Evolutionary conservation across 2,888 invertebrate species (phyloP).

Genomic region (Antitype chi): DNA sequence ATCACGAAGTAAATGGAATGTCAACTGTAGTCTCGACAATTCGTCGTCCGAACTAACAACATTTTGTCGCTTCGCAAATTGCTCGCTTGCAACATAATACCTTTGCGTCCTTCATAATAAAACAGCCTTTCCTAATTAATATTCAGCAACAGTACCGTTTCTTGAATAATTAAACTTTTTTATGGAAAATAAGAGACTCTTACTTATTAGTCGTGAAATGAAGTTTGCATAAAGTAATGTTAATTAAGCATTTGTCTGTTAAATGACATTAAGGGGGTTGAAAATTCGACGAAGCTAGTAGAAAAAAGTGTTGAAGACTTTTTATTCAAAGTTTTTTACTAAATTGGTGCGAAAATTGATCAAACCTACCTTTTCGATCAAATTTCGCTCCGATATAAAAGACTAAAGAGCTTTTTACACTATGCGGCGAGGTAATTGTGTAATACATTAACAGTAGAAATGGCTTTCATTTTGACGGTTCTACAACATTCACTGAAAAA

Average conservation of each 20-base stretch:
- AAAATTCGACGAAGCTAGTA: background rate
- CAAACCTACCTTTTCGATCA: background rate
- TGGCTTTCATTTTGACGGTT: too few relatives aligned
- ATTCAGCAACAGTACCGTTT: conserved; percentile 63
- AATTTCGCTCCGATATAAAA: background rate
- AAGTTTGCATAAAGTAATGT: conserved; percentile 65
- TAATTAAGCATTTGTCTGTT: conserved; percentile 61
- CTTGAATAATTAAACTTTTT: conserved; percentile 71
- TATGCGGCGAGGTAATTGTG: background rate
- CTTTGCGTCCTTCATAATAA: conserved; percentile 60
- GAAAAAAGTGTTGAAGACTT: background rate
- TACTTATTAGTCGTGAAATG: conserved; percentile 65
- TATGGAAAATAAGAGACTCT: conserved; percentile 65
- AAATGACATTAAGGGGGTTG: conserved; percentile 33
- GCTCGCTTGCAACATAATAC: conserved; percentile 66
- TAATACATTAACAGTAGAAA: too few relatives aligned
- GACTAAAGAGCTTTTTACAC: background rate
- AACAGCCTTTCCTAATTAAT: conserved; percentile 65
- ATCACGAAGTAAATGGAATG: conserved; percentile 62
- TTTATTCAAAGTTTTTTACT: too few relatives aligned
- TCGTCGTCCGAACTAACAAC: conserved; percentile 61
- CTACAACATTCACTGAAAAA: too few relatives aligned
- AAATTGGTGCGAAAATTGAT: too few relatives aligned
- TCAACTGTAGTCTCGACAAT: conserved; percentile 43
- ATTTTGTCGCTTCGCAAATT: conserved; percentile 68